Percentiles rank a stretch among this genome's conserved stretches.
phyloP scores from a whole-genome alignment of 2,113 vertebrate species.

The Hyperoodon ampullatus region DNA sequence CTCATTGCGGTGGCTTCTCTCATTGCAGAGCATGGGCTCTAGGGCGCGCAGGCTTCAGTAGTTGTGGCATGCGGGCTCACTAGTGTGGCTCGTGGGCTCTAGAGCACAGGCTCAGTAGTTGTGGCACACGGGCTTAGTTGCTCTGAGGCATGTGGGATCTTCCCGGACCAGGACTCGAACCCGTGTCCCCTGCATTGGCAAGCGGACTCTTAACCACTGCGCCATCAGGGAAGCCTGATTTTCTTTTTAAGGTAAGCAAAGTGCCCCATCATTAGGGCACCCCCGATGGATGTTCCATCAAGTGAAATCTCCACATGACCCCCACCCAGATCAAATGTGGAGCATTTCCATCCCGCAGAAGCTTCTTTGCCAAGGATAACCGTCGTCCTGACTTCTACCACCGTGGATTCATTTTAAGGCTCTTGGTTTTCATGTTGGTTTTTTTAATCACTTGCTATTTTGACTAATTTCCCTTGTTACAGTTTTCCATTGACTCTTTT shows the following conservation, averaged over 20 bases:
- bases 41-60: too few relatives aligned
- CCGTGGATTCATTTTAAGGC: too few relatives aligned
- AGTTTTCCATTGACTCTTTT: neutral
- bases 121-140: too few relatives aligned
- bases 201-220: too few relatives aligned
- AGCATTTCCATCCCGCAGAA: fast-evolving
- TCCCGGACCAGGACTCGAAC: too few relatives aligned
- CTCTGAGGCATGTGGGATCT: too few relatives aligned
- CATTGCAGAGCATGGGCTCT: too few relatives aligned
- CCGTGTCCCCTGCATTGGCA: too few relatives aligned
- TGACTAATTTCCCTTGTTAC: neutral
- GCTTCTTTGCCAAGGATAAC: neutral
- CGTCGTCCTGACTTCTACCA: neutral
- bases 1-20: too few relatives aligned
- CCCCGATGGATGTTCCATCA: neutral
- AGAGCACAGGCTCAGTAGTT: too few relatives aligned
- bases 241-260: neutral
- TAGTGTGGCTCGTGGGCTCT: too few relatives aligned
- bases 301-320: neutral
- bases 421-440: neutral
- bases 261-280: neutral
- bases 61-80: too few relatives aligned
- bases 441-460: neutral
- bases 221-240: neutral
- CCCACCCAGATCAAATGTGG: neutral